A percentile compares a stretch with the other conserved stretches of the same genome.
phyloP scores from a whole-genome alignment of 2,888 invertebrate genomes.

The Opisthograptis luteolata region DNA sequence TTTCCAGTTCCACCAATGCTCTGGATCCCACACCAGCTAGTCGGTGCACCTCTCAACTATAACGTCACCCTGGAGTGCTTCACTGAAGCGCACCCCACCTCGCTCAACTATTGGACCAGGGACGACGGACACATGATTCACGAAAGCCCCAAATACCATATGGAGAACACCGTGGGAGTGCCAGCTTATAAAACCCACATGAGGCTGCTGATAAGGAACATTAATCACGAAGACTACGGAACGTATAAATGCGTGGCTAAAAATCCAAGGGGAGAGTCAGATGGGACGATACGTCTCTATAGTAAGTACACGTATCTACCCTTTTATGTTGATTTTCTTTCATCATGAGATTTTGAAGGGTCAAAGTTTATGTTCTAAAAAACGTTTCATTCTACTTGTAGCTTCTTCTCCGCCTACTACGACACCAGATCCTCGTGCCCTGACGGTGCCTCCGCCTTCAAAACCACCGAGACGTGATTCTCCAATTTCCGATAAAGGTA shows the following conservation, averaged over 20 bases:
- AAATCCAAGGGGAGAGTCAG: conserved; percentile 95
- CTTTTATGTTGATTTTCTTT: no score
- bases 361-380: not conserved
- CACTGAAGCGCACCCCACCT: conserved; percentile 95
- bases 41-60: conserved; percentile 92
- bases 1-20: conserved; percentile 94
- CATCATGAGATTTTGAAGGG: no score
- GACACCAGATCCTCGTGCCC: conserved; percentile 89
- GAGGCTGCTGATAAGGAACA: conserved; percentile 91
- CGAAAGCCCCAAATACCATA: conserved; percentile 91
- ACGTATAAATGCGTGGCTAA: conserved; percentile 95
- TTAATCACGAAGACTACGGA: conserved; percentile 92
- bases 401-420: conserved; percentile 93
- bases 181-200: conserved; percentile 94
- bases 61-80: conserved; percentile 94
- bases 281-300: conserved; percentile 94
- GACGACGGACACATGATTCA: conserved; percentile 96
- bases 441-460: conserved; percentile 73
- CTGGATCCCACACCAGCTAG: conserved; percentile 95
- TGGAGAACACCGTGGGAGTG: conserved; percentile 87
- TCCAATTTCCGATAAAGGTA: conserved; percentile 77
- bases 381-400: conserved; percentile 48
- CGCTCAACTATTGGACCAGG: conserved; percentile 95
- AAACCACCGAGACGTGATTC: conserved; percentile 74
- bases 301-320: conserved; percentile 85